Evolutionary conservation across 2,888 invertebrate species (phyloP), one percentile per base, ranked within the genome.

Genomic region (Girardia tigrina): DNA sequence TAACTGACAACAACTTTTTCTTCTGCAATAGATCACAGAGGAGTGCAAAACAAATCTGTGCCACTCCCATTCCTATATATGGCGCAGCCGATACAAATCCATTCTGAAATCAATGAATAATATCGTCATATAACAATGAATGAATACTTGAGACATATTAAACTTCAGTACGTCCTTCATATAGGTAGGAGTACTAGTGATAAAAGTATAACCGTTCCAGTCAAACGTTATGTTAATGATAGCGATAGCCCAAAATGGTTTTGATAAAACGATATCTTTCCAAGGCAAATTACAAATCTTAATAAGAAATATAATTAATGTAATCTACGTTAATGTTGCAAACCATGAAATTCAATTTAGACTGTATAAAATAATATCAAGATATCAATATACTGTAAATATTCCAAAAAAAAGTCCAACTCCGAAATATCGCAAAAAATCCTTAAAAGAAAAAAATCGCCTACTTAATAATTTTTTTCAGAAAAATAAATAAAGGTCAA

Each of bases 91-190:
- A 36, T 12, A 36, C 36, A 36, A 36, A 36, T 36, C 36, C 36
- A 16, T 36, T 36, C 36, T 36, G 16, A 36, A 36, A 12, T 12
- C 16, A 36, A 8, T 12, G 36, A 36, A 36, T 36, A n/a, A 36
- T 36, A 36, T 12, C 8, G 36, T 12, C 16, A 36, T 12, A 36
- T 36, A 8, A 36, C 8, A 36, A 12, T 36, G 16, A 16, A 36
- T 16, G 36, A 16, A 8, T 36, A 36, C 36, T 36, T 36, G 36
- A 16, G 36, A 36, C 36, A 79, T 80, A 76, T 79, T 77, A 71
- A 79, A 80, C 29, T 79, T 77, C 75, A 80, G 78, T 8, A 79
- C 79, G 29, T 80, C 79, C 70, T 75, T 79, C 79, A 80, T 78
- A 74, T 78, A 79, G 26, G 79, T 77, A 0, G 79, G 79, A 26